Conservation (phyloP, 2,113 vertebrate species). For the Notothenia rossii region DNA sequence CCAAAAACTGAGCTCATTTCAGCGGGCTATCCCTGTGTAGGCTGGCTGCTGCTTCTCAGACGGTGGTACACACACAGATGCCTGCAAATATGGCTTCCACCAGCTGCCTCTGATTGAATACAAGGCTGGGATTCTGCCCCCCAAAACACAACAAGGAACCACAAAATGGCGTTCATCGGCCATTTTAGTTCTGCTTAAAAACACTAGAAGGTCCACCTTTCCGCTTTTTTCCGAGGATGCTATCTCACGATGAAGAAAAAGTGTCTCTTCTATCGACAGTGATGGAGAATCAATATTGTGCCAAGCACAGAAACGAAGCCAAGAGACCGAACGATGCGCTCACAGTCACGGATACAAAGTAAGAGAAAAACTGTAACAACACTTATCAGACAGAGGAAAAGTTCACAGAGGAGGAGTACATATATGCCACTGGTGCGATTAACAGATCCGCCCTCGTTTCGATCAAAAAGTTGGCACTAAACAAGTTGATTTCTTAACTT, state of each 20-base stretch:
- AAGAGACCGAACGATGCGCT: conserved; percentile 33
- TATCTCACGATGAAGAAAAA: conserved; percentile 37
- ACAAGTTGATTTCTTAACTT: not conserved
- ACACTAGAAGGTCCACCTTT: conserved; percentile 53
- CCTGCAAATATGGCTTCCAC: conserved; percentile 81
- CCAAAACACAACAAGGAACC: conserved; percentile 78
- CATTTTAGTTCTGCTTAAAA: conserved; percentile 80
- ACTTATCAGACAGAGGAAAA: conserved; percentile 37
- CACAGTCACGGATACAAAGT: conserved; percentile 15
- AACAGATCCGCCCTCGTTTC: not conserved
- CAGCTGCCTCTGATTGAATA: conserved; percentile 81
- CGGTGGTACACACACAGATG: conserved; percentile 79
- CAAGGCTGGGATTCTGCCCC: conserved; percentile 80
- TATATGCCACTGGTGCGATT: not conserved
- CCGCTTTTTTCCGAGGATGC: conserved; percentile 11
- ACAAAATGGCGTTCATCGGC: conserved; percentile 86
- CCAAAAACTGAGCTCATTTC: conserved; percentile 83
- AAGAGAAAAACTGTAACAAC: conserved; percentile 19
- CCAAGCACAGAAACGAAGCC: conserved; percentile 49
- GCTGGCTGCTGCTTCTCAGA: conserved; percentile 77
- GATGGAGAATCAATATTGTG: conserved; percentile 51
- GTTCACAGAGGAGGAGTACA: conserved; percentile 15
- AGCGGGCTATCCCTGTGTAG: conserved; percentile 78
- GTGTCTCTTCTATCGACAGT: conserved; percentile 24
- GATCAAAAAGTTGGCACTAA: not conserved